Evolutionary conservation across 1,140 invertebrate species (phyloP), one percentile per base, ranked within the genome.

Genomic region (Drosophila simulans): DNA sequence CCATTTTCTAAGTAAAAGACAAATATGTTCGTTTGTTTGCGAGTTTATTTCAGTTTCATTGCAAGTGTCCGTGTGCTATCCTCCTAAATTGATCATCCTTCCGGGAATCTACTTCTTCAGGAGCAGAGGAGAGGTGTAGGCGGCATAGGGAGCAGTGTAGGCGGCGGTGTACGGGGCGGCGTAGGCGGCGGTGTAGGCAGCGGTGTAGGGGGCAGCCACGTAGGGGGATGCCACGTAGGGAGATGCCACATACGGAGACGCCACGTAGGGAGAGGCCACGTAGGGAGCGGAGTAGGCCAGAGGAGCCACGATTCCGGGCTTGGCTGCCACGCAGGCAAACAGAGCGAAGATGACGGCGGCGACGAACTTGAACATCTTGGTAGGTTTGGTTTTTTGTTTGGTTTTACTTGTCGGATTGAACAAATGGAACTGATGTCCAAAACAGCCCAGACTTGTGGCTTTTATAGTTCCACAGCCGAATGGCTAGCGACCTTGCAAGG

Each of bases 311-410:
- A 92, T 52, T 27, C 91, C 89, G 13, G 91, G 91, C 66, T 92
- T 92, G 62, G 84, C 84, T 15, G 84, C 73, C 8, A 66, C 80
- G 45, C 75, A 77, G 60, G 82, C 90, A 42, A 91, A 46, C 65
- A 91, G 65, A 49, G 82, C 88, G 74, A 91, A 64, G 56, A 91
- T 45, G 15, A 81, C 75, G 76, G 68, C 74, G 45, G 63, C 90
- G 68, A 90, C 25, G 63, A 86, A 82, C 76, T 91, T 91, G 83
- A 91, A 85, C 90, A 91, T 91, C 52, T 90, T 90, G 76, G 7
- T 5, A 64, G 70, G 34, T 45, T 54, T 56, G 49, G 25, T 54
- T 45, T 46, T 45, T 71, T 31, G 31, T 31, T 81, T 40, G 64
- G 59, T 60, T 49, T 53, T 48, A 58, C 66, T 54, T 62, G 79